A percentile compares a stretch with the other conserved stretches of the same genome.
Conservation (phyloP, 2,888 invertebrate species). For the Agonopterix alstromeriana region DNA sequence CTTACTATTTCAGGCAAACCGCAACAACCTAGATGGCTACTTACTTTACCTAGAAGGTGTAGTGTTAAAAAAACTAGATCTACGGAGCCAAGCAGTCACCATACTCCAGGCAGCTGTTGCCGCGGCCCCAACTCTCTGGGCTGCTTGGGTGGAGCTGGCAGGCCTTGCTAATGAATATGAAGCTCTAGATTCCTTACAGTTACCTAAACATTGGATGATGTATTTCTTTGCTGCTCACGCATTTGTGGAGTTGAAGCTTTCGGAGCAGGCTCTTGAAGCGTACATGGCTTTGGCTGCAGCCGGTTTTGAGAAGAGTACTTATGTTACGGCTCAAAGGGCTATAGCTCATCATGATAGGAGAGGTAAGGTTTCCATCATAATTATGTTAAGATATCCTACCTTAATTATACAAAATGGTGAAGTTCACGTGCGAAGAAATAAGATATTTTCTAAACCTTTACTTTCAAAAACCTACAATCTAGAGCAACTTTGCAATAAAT, state of each 20-base stretch:
- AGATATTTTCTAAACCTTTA: no score
- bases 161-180: constrained; percentile 89
- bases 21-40: constrained; percentile 90
- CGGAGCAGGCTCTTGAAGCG: constrained; percentile 91
- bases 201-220: constrained; percentile 96
- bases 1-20: constrained; percentile 54
- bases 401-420: no score
- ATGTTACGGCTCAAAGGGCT: constrained; percentile 94
- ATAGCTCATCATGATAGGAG: constrained; percentile 94
- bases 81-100: constrained; percentile 85
- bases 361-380: constrained; percentile 70
- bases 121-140: constrained; percentile 92
- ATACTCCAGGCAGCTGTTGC: constrained; percentile 87
- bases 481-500: no score
- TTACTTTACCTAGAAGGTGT: constrained; percentile 93
- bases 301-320: constrained; percentile 92
- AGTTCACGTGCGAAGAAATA: no score
- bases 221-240: constrained; percentile 94
- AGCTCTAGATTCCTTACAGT: constrained; percentile 78
- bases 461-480: no score
- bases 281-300: constrained; percentile 85
- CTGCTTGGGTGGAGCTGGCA: constrained; percentile 95
- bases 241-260: constrained; percentile 91
- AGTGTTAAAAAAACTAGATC: constrained; percentile 90
- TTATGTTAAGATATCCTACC: background rate